Evolutionary conservation across 2,113 vertebrate genomes (phyloP).

Genomic region (Balaenoptera acutorostrata): DNA sequence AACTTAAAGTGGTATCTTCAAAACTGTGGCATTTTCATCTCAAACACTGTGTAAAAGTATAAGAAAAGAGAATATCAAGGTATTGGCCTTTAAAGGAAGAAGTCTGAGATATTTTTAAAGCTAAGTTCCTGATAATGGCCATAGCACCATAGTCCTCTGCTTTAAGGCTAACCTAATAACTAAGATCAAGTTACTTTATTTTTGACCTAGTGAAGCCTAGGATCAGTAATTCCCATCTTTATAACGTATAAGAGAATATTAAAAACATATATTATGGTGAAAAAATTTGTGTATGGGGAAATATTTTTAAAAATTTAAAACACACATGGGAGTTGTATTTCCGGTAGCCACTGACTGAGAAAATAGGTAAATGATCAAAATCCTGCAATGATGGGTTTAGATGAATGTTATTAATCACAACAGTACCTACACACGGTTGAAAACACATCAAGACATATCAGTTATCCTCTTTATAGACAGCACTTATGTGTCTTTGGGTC

Average conservation of each 20-base stretch:
- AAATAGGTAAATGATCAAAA: neutral
- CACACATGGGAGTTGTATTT: neutral
- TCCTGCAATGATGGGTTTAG: neutral
- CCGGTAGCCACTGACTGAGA: neutral
- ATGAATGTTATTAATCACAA: neutral
- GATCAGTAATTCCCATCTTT: neutral
- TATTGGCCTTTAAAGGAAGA: neutral
- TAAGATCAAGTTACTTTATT: slow-evolving; percentile 7
- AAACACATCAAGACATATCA: neutral
- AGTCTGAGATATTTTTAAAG: neutral
- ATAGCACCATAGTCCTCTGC: neutral
- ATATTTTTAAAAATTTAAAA: neutral
- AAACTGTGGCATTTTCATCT: neutral
- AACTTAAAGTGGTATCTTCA: neutral
- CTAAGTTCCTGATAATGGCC: neutral
- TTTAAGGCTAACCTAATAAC: neutral
- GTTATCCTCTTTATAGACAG: neutral
- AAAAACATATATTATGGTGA: neutral
- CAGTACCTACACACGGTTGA: neutral
- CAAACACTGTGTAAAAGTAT: neutral
- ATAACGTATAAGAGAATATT: slow-evolving; percentile 1
- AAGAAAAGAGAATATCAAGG: neutral
- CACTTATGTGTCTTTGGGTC: neutral
- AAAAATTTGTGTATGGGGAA: neutral
- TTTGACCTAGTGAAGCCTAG: neutral